phyloP scores from a whole-genome alignment of 1,140 invertebrate genomes.

The Anagrus nilaparvatae region DNA sequence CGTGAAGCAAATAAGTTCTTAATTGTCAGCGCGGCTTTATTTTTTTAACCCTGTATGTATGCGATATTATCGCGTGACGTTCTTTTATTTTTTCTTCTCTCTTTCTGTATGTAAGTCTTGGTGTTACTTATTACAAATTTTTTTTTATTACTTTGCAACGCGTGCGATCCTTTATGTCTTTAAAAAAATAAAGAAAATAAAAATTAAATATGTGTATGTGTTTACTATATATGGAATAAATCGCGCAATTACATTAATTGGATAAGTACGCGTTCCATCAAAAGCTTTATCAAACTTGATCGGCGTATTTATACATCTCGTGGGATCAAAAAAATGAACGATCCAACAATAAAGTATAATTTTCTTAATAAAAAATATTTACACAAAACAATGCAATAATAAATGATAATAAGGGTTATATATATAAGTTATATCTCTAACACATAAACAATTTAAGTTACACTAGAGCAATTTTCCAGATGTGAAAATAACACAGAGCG shows the following conservation, averaged over 20 bases:
- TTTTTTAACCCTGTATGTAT: slow-evolving; percentile 16
- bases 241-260: slow-evolving; percentile 41
- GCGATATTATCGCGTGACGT: slow-evolving; percentile 34
- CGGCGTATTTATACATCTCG: no score
- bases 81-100: slow-evolving; percentile 20
- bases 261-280: slow-evolving; percentile 35
- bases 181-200: no score
- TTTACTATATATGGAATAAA: slow-evolving; percentile 17
- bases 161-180: slow-evolving; percentile 14
- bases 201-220: no score
- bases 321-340: no score
- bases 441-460: no score
- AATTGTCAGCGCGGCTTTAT: slow-evolving; percentile 32
- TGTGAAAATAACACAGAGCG: slow-evolving; percentile 41
- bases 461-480: slow-evolving; percentile 40
- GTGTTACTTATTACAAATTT: slow-evolving; percentile 13
- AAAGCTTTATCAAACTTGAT: no score
- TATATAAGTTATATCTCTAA: no score
- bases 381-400: no score
- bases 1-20: slow-evolving; percentile 27
- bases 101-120: no score
- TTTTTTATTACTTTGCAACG: slow-evolving; percentile 20
- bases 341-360: no score
- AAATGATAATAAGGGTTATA: no score
- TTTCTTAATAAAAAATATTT: no score